Conservation (phyloP, 2,797 vertebrate genomes). For the Potorous gilbertii region DNA sequence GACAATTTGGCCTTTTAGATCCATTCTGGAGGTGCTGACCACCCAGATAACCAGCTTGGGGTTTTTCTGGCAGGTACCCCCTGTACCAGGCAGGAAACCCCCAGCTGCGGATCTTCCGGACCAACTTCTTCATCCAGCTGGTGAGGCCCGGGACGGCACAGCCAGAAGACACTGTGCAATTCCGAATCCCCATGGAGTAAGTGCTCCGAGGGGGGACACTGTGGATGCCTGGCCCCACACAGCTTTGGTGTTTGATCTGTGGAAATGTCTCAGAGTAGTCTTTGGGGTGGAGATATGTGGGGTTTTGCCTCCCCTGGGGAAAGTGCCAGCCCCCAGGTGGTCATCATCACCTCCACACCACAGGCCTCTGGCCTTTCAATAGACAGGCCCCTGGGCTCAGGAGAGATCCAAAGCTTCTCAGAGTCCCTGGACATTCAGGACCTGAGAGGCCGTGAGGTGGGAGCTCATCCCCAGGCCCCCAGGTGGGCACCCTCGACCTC, state of each 20-base stretch:
- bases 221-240: neutral
- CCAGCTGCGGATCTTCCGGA: slow-evolving; percentile 95
- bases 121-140: slow-evolving; percentile 92
- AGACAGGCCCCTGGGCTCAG: neutral
- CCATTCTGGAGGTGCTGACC: too few relatives aligned
- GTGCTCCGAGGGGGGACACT: slow-evolving; percentile 69
- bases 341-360: neutral
- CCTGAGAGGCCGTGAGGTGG: too few relatives aligned
- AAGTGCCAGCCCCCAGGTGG: too few relatives aligned
- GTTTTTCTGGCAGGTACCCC: slow-evolving; percentile 87
- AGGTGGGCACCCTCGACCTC: too few relatives aligned
- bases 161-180: slow-evolving; percentile 94
- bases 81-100: slow-evolving; percentile 95
- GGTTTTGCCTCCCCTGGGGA: slow-evolving; percentile 15
- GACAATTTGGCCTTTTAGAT: too few relatives aligned
- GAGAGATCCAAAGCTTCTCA: neutral
- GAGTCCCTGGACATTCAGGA: neutral
- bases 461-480: neutral
- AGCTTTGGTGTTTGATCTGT: neutral
- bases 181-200: slow-evolving; percentile 97
- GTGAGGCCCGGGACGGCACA: slow-evolving; percentile 93
- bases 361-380: neutral
- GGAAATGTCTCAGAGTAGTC: neutral
- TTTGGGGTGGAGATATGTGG: neutral
- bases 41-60: neutral